A percentile compares a stretch with the other conserved stretches of the same genome.
Conservation (phyloP, 2,797 vertebrate genomes). For the Salmo trutta region DNA sequence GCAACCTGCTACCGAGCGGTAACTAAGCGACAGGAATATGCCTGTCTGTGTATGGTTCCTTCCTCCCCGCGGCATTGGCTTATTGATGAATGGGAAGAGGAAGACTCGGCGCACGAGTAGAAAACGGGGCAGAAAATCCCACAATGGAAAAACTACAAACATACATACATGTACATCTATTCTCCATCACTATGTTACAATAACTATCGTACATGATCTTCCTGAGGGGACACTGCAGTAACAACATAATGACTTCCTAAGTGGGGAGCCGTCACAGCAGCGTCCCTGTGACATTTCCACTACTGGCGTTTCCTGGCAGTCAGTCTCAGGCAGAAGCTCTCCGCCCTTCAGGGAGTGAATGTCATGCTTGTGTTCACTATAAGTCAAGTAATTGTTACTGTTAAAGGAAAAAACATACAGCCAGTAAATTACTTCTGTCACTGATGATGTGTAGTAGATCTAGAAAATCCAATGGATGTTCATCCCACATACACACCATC, state of each 20-base stretch:
- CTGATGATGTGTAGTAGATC: constrained; percentile 43
- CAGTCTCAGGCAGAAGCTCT: constrained; percentile 42
- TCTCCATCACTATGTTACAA: constrained; percentile 45
- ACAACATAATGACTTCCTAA: constrained; percentile 50
- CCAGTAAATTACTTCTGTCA: constrained; percentile 51
- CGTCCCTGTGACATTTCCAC: constrained; percentile 66
- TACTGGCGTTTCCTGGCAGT: constrained; percentile 56
- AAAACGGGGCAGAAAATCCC: constrained; percentile 52
- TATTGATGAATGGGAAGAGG: constrained; percentile 74
- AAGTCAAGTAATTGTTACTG: constrained; percentile 56
- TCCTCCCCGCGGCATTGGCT: constrained; percentile 72
- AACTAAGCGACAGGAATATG: constrained; percentile 83
- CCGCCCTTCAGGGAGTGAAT: constrained; percentile 56
- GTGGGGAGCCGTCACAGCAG: constrained; percentile 58
- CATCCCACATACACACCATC: background rate
- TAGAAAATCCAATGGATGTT: constrained; percentile 41
- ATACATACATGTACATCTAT: constrained; percentile 45
- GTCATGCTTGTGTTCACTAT: constrained; percentile 50
- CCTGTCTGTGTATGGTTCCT: constrained; percentile 41
- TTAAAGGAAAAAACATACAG: constrained; percentile 37
- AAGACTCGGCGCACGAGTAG: constrained; percentile 49
- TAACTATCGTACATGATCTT: constrained; percentile 2
- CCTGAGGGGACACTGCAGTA: constrained; percentile 43
- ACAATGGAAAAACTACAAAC: constrained; percentile 49
- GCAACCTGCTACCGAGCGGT: constrained; percentile 82